These are phyloP conservation scores for Dicentrarchus labrax DNA, from an alignment of 2,113 vertebrate genomes.

Conservation along the genomic window DNA sequence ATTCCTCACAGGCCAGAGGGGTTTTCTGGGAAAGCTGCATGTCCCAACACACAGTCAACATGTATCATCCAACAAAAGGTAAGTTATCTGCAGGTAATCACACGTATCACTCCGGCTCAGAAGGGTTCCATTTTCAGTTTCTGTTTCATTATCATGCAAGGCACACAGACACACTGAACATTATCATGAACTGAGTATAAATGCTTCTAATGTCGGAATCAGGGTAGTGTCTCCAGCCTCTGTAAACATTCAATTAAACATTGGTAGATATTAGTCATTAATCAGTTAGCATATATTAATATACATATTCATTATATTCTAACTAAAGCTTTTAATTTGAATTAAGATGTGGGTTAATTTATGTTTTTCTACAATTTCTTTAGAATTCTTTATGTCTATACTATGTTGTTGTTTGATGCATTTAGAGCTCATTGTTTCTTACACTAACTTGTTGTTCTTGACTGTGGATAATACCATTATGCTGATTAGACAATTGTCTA, in stretches of 20 bases:
- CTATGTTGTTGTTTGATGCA: too few relatives aligned
- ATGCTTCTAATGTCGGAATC: not conserved
- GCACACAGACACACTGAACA: not conserved
- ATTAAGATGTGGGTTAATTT: too few relatives aligned
- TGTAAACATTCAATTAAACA: too few relatives aligned
- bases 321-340: too few relatives aligned
- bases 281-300: too few relatives aligned
- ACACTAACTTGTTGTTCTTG: not conserved
- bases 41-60: constrained; percentile 23
- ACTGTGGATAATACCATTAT: not conserved
- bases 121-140: not conserved
- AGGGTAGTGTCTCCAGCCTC: not conserved
- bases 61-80: constrained; percentile 63
- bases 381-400: too few relatives aligned
- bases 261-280: too few relatives aligned
- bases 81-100: constrained; percentile 1
- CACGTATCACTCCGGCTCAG: not conserved
- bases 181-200: not conserved
- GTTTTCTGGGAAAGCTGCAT: constrained; percentile 23
- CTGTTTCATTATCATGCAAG: not conserved
- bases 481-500: not conserved
- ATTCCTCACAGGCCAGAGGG: constrained; percentile 35
- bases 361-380: too few relatives aligned
- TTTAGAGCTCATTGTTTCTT: not conserved
- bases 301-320: too few relatives aligned